Percentiles rank a stretch among this genome's conserved stretches.
Evolutionary conservation across 1,140 invertebrate genomes (phyloP).

Genomic region (Planococcus citri): DNA sequence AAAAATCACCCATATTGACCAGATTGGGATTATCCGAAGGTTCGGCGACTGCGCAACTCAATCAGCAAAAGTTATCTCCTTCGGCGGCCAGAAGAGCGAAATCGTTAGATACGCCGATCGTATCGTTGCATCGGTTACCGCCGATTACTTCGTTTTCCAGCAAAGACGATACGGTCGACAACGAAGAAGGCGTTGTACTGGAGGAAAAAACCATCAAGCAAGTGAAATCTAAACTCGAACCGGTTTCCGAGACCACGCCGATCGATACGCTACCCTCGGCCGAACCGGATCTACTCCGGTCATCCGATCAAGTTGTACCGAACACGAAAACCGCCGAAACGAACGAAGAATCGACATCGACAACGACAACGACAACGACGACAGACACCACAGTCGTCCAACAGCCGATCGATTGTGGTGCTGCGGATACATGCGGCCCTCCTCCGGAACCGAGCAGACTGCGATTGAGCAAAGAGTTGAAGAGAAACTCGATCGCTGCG

Average conservation of each 20-base stretch:
- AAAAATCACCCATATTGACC: conserved; percentile 60
- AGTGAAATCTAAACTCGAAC: neutral
- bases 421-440: conserved; percentile 10
- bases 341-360: neutral
- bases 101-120: conserved; percentile 67
- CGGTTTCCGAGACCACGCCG: conserved; percentile 17
- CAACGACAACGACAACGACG: neutral
- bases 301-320: no score
- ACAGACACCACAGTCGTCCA: neutral
- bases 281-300: no score
- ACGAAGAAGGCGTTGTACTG: conserved; percentile 29
- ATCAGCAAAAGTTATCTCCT: conserved; percentile 58
- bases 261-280: neutral
- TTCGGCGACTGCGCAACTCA: conserved; percentile 56
- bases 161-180: conserved; percentile 64
- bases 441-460: neutral
- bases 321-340: neutral
- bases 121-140: conserved; percentile 59
- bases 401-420: no score
- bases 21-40: conserved; percentile 68
- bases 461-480: neutral
- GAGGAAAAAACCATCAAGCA: conserved; percentile 28
- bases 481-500: neutral
- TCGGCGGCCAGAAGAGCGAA: conserved; percentile 59
- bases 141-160: conserved; percentile 74